Evolutionary conservation across 2,888 invertebrate species (phyloP).

Genomic region (Antheraea assamensis): DNA sequence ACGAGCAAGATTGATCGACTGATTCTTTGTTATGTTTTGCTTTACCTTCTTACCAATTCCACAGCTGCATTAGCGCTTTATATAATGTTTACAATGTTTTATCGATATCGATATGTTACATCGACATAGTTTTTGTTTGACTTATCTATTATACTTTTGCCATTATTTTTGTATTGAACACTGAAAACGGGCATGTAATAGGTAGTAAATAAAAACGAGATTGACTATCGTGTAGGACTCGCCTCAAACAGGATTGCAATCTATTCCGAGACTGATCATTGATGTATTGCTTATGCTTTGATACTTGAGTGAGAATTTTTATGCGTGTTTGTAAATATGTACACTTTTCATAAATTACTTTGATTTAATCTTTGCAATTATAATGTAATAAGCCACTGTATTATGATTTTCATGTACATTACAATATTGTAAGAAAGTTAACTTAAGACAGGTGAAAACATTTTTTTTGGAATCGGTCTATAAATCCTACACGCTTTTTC

Average conservation of each 20-base stretch:
- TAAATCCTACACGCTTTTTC: no score
- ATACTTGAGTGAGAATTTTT: neutral
- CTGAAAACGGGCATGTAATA: neutral
- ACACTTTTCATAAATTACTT: neutral
- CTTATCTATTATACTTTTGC: neutral
- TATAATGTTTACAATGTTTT: conserved; percentile 70
- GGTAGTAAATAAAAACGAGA: no score
- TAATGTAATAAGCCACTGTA: neutral
- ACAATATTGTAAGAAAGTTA: no score
- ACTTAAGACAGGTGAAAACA: no score
- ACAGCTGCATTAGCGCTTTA: conserved; percentile 56
- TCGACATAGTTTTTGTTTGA: conserved; percentile 15
- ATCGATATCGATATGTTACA: conserved; percentile 63
- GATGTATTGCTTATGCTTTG: neutral
- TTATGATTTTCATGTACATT: no score
- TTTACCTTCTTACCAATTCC: conserved; percentile 64
- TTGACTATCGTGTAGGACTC: no score
- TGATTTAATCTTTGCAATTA: neutral
- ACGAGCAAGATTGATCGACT: conserved; percentile 66
- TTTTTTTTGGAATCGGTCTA: no score
- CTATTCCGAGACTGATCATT: neutral
- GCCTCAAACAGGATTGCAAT: neutral
- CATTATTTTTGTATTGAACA: neutral
- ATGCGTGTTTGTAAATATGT: neutral
- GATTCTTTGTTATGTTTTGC: conserved; percentile 79